Evolutionary conservation across 2,888 invertebrate genomes (phyloP).

Genomic region (Napeogenes inachia): DNA sequence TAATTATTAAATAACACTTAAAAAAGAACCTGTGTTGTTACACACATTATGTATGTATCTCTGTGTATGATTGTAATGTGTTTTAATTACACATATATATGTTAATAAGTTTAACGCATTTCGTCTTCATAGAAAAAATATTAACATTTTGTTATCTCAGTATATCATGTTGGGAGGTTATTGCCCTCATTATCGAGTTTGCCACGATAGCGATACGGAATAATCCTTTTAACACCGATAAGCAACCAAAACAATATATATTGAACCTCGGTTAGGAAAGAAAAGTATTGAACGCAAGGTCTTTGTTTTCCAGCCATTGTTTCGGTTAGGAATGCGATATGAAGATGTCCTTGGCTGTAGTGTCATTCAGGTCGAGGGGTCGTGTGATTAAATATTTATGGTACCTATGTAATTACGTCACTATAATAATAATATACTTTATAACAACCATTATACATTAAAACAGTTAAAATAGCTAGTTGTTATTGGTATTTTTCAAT

Average conservation of each 20-base stretch:
- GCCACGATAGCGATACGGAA: constrained; percentile 68
- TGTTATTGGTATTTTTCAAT: too few species aligned
- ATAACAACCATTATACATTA: too few species aligned
- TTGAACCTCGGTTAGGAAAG: constrained; percentile 37
- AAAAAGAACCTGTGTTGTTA: too few species aligned
- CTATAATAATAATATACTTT: background rate
- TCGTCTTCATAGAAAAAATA: constrained; percentile 33
- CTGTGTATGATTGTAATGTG: too few species aligned
- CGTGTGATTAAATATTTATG: constrained; percentile 30
- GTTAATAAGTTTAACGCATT: constrained; percentile 20
- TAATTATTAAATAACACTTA: too few species aligned
- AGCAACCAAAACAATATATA: constrained; percentile 42
- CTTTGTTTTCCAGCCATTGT: constrained; percentile 19
- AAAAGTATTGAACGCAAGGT: constrained; percentile 29
- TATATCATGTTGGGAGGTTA: constrained; percentile 62
- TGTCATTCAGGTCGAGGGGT: constrained; percentile 41
- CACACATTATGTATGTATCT: too few species aligned
- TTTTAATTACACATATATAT: background rate
- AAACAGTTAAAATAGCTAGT: too few species aligned
- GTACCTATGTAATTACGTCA: constrained; percentile 10
- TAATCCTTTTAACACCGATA: constrained; percentile 63
- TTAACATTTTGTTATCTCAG: constrained; percentile 39
- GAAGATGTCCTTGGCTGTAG: constrained; percentile 33
- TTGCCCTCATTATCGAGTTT: constrained; percentile 63
- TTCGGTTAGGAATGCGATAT: constrained; percentile 25